phyloP scores from a whole-genome alignment of 2,888 invertebrate species.

The Phengaris alcon region DNA sequence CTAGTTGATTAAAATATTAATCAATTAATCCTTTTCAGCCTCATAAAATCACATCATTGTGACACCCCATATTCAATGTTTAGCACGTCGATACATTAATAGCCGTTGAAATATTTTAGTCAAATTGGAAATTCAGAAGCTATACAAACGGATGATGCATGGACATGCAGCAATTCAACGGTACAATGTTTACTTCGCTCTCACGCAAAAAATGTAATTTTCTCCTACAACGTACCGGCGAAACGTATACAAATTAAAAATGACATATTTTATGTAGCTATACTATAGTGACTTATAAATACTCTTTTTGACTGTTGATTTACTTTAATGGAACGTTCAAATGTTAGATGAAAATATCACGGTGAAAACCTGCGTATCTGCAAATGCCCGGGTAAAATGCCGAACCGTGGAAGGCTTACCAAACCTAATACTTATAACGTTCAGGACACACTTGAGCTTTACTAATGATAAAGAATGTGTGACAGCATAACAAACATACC shows the following conservation, averaged over 20 bases:
- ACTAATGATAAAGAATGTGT: too few species aligned
- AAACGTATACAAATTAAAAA: slow-evolving; percentile 21
- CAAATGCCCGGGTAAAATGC: too few species aligned
- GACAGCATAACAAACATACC: too few species aligned
- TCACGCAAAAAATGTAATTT: slow-evolving; percentile 30
- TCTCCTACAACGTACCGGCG: slow-evolving; percentile 12
- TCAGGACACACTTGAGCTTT: too few species aligned
- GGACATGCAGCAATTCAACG: slow-evolving; percentile 31
- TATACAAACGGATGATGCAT: slow-evolving; percentile 28
- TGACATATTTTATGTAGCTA: background rate
- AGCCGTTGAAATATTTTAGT: slow-evolving; percentile 28
- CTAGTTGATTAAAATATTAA: background rate
- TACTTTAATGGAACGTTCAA: too few species aligned
- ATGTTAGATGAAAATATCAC: too few species aligned
- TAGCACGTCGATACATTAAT: slow-evolving; percentile 8
- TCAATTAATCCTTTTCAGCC: background rate
- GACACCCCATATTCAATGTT: slow-evolving; percentile 17
- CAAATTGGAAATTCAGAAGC: slow-evolving; percentile 28
- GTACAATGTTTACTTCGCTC: slow-evolving; percentile 26
- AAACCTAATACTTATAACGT: too few species aligned
- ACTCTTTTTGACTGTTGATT: too few species aligned
- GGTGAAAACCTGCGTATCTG: too few species aligned
- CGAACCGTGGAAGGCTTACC: too few species aligned
- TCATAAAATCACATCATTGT: slow-evolving; percentile 13
- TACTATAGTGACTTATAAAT: background rate